phyloP scores from a whole-genome alignment of 2,113 vertebrate genomes.

The Tenrec ecaudatus region DNA sequence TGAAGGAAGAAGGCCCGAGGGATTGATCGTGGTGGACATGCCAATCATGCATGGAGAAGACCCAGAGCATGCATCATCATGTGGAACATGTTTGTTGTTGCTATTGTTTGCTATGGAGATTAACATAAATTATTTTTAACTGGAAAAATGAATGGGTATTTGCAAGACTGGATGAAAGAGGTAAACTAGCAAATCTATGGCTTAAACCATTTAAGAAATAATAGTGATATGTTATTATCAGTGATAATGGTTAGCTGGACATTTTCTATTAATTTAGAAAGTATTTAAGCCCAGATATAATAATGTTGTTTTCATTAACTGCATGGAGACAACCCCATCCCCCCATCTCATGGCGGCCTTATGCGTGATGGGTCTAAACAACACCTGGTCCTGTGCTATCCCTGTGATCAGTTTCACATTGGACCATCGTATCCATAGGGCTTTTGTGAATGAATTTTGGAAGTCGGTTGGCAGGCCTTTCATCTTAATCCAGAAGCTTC shows the following conservation, averaged over 20 bases:
- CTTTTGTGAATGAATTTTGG: not conserved
- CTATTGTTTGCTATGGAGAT: not conserved
- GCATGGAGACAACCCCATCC: not conserved
- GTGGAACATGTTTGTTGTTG: not conserved
- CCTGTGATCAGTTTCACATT: not conserved
- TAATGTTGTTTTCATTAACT: not conserved
- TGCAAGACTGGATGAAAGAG: not conserved
- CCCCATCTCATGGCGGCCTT: not conserved
- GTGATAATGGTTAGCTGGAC: not conserved
- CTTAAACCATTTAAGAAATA: not conserved
- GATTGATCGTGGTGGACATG: accelerated
- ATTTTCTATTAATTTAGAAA: not conserved
- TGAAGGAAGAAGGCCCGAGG: not conserved
- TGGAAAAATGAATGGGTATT: not conserved
- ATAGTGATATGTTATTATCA: not conserved
- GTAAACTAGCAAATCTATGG: not conserved
- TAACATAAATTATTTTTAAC: not conserved
- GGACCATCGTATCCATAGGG: not conserved
- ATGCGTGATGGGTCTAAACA: not conserved
- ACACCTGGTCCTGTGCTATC: not conserved
- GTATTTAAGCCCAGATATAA: not conserved
- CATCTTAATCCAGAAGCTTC: not conserved
- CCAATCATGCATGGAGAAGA: not conserved
- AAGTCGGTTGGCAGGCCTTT: not conserved
- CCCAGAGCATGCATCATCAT: not conserved